These are phyloP conservation scores for Nycteola revayana DNA, from an alignment of 2,888 invertebrate genomes.

Conservation along the genomic window DNA sequence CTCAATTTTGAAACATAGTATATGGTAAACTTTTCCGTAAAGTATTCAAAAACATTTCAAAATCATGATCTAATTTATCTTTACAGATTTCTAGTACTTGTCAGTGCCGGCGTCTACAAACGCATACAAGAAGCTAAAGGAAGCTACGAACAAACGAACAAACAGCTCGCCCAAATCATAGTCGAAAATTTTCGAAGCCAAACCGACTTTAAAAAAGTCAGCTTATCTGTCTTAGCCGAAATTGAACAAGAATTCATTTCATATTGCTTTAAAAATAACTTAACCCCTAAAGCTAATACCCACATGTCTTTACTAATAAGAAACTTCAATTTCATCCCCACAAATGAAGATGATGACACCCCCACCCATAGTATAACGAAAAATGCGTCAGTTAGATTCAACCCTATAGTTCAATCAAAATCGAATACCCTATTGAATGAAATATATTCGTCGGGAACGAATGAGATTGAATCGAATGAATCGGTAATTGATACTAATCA, in stretches of 20 bases:
- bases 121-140: conserved; percentile 89
- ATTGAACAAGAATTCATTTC: conserved; percentile 92
- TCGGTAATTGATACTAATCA: conserved; percentile 65
- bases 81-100: conserved; percentile 88
- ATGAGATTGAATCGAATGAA: conserved; percentile 49
- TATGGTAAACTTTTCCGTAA: no score
- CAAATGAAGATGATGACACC: conserved; percentile 53
- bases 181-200: conserved; percentile 92
- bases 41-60: no score
- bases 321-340: conserved; percentile 91
- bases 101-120: conserved; percentile 93
- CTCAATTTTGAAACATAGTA: no score
- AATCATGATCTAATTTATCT: background rate
- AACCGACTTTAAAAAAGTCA: conserved; percentile 89
- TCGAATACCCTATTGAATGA: conserved; percentile 67
- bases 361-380: conserved; percentile 56
- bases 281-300: conserved; percentile 84
- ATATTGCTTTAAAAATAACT: conserved; percentile 83
- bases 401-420: conserved; percentile 82
- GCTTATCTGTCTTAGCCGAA: conserved; percentile 92
- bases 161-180: conserved; percentile 89
- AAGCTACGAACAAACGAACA: conserved; percentile 89
- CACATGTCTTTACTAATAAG: conserved; percentile 93
- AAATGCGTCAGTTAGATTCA: conserved; percentile 82
- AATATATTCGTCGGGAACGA: conserved; percentile 62